A percentile compares a stretch with the other conserved stretches of the same genome.
Evolutionary conservation across 53 echinoderm and acorn worm species (phyloP).

Genomic region (Holothuria leucospilota): DNA sequence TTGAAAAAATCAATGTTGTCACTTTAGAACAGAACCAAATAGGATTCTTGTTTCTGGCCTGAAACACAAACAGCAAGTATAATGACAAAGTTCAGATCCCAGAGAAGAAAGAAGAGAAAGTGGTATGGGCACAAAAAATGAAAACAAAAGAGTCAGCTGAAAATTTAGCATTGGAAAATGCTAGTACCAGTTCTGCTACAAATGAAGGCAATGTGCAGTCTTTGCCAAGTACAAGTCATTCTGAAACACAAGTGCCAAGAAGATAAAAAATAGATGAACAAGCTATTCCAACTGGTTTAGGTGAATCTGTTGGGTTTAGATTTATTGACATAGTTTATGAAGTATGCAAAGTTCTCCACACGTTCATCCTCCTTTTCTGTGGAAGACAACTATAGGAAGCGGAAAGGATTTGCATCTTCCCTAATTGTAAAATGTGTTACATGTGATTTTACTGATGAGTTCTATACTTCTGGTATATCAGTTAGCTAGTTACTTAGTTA

Average conservation of each 20-base stretch:
- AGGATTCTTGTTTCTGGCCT: no score
- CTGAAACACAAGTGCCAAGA: background rate
- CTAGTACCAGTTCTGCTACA: constrained; percentile 29
- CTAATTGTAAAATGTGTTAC: constrained; percentile 5
- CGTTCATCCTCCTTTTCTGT: background rate
- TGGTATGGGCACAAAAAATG: background rate
- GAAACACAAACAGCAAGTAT: background rate
- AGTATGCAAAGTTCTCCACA: constrained; percentile 29
- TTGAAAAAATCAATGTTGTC: no score
- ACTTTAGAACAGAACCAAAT: no score
- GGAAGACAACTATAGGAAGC: no score
- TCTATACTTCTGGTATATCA: constrained; percentile 22
- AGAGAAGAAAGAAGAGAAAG: constrained; percentile 1
- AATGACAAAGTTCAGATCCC: constrained; percentile 11
- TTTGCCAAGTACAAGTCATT: background rate
- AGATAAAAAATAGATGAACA: background rate
- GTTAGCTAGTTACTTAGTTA: no score
- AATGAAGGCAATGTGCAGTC: background rate
- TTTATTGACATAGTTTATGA: constrained; percentile 30
- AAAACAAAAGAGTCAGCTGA: background rate
- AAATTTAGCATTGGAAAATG: background rate
- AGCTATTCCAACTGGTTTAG: background rate
- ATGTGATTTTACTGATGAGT: constrained; percentile 35
- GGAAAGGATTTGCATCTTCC: no score
- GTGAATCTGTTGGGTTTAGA: background rate